Evolutionary conservation across 1,140 invertebrate genomes (phyloP).

Genomic region (Drosophila sp.): DNA sequence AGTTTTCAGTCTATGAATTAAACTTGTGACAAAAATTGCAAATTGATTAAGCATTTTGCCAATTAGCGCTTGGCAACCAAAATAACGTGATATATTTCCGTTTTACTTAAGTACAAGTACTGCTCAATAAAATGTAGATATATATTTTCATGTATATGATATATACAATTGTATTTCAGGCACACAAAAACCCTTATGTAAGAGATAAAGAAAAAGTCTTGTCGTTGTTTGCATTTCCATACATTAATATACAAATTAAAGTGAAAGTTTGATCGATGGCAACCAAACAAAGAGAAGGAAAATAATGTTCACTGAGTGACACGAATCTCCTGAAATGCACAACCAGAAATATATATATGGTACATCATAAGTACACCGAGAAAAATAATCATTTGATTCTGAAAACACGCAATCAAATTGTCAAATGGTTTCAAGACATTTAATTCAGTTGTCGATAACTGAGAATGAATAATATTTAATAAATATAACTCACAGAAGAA

Average conservation of each 20-base stretch:
- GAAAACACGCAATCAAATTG: background rate
- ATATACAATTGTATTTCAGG: background rate
- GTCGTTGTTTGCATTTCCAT: conserved; percentile 16
- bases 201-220: no score
- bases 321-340: conserved; percentile 19
- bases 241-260: conserved; percentile 26
- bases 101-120: background rate
- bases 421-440: no score
- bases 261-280: conserved; percentile 47
- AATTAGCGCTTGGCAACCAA: conserved; percentile 11
- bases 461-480: no score
- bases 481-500: no score
- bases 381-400: no score
- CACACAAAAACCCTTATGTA: conserved; percentile 10
- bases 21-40: conserved; percentile 27
- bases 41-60: no score
- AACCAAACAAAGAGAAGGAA: conserved; percentile 20
- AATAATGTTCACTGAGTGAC: conserved; percentile 7
- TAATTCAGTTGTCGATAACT: no score
- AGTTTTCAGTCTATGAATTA: no score
- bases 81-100: conserved; percentile 16
- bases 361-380: background rate
- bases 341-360: conserved; percentile 8
- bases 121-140: background rate
- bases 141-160: background rate